A percentile compares a stretch with the other conserved stretches of the same genome.
Conservation (phyloP, 2,113 vertebrate genomes). For the Toxotes chatareus region DNA sequence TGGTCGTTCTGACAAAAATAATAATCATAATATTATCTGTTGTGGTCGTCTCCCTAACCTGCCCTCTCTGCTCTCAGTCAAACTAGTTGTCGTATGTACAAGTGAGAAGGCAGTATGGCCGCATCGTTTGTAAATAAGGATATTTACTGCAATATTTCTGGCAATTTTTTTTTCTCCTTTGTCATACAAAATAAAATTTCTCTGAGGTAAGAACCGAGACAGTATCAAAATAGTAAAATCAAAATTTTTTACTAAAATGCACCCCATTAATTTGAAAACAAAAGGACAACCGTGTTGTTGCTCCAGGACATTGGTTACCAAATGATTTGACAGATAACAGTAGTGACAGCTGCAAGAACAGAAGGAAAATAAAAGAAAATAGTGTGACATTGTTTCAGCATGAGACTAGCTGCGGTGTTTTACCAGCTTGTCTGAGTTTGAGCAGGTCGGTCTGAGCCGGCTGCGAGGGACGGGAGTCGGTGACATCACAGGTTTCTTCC, state of each 20-base stretch:
- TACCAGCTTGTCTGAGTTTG: constrained; percentile 11
- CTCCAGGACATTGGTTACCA: constrained; percentile 20
- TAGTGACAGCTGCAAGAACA: constrained; percentile 11
- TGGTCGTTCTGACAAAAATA: constrained; percentile 64
- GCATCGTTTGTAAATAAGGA: constrained; percentile 64
- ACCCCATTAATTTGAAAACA: constrained; percentile 27
- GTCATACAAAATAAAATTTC: constrained; percentile 77
- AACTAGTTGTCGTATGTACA: constrained; percentile 70
- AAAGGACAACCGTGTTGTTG: not conserved
- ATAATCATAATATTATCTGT: constrained; percentile 48
- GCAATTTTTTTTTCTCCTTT: constrained; percentile 54
- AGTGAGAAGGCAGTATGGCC: constrained; percentile 80
- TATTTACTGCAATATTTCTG: constrained; percentile 69
- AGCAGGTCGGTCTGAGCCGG: constrained; percentile 24
- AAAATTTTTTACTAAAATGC: constrained; percentile 64
- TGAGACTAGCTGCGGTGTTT: constrained; percentile 9
- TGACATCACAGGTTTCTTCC: constrained; percentile 40
- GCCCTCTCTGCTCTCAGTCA: constrained; percentile 50
- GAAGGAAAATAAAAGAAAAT: not conserved
- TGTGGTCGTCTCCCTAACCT: constrained; percentile 42
- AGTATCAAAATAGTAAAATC: constrained; percentile 81
- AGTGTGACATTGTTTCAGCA: constrained; percentile 10
- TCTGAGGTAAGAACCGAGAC: constrained; percentile 77
- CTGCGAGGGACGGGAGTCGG: not conserved
- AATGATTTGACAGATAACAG: constrained; percentile 19